Base-by-base conservation (phyloP, 2,797 vertebrate genomes). In the Garrulus glandarius region DNA sequence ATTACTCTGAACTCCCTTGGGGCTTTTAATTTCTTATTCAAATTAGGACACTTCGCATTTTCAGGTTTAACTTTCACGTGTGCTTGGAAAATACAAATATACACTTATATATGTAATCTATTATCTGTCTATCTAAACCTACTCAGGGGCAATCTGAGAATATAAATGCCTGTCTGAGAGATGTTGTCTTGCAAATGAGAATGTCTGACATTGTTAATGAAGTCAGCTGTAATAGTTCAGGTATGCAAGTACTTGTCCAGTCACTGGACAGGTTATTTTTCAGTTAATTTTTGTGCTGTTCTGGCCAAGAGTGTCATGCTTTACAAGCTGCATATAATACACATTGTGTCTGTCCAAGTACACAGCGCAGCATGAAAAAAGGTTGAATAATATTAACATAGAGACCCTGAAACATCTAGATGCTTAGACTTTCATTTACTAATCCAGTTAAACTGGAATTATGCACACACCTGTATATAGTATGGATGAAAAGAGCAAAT, bases 21-120 rank as follows among this genome's bases (percentile, higher is more conserved):
- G 47, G 29, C 8, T 87, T 93, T 91, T 86, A 4, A 56, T 52
- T 89, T 84, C 21, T 83, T 75, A 36, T 79, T 87, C 41, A 84
- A 83, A 87, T n/a, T 20, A 47, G 6, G 17, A 43, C 29, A 52
- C 39, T 84, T 64, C 52, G 68, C 3, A 44, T 81, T 90, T 81
- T 84, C 36, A 50, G 22, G 16, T 84, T 87, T 91, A 92, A 47
- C 24, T 90, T 71, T 60, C 46, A 52, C 30, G 16, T 37, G 18
- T 61, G 37, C 93, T 88, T 93, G 41, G 11, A 74, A 95, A 84
- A 49, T 80, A 71, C 46, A 94, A 78, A 81, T 92, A 85, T 53
- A 46, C n/a, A 46, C 15, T 68, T 82, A 27, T 49, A 11, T 57
- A 57, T 41, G 18, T 57, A 72, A 74, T 80, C 70, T 74, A 27